Conservation (phyloP, 1,140 invertebrate species). For the Plectrocnemia conspersa region DNA sequence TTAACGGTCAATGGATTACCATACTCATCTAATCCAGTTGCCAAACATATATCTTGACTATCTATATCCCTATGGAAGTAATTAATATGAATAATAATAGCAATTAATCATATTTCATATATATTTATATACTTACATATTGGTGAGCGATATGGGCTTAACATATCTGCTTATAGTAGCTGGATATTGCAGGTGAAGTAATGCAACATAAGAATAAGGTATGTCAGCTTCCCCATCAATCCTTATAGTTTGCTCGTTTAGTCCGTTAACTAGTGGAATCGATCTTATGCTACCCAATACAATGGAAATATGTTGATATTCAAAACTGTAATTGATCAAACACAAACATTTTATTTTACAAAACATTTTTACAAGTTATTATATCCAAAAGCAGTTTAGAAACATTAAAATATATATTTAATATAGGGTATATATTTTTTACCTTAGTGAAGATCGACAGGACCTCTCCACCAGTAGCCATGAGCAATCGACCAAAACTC, state of each 20-base stretch:
- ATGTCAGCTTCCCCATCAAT: slow-evolving; percentile 53
- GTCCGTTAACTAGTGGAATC: slow-evolving; percentile 54
- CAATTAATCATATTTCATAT: background rate
- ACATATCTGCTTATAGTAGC: slow-evolving; percentile 57
- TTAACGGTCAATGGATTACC: slow-evolving; percentile 44
- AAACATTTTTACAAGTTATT: too few species aligned
- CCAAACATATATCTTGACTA: slow-evolving; percentile 51
- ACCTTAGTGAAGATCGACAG: slow-evolving; percentile 54
- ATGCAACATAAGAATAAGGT: slow-evolving; percentile 49
- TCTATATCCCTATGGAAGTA: slow-evolving; percentile 8
- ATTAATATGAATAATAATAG: slow-evolving; percentile 4
- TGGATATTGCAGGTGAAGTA: slow-evolving; percentile 56
- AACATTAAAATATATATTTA: too few species aligned
- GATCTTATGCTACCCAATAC: slow-evolving; percentile 60
- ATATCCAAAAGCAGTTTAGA: too few species aligned
- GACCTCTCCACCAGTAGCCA: slow-evolving; percentile 60
- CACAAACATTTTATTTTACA: slow-evolving; percentile 5
- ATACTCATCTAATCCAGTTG: slow-evolving; percentile 46
- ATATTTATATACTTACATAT: slow-evolving; percentile 42
- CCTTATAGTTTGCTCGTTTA: slow-evolving; percentile 61
- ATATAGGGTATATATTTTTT: too few species aligned
- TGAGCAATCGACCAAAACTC: slow-evolving; percentile 56
- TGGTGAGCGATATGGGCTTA: slow-evolving; percentile 52
- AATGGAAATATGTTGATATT: slow-evolving; percentile 56
- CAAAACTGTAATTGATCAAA: slow-evolving; percentile 49